Evolutionary conservation across 2,113 vertebrate genomes (phyloP).

Genomic region (Neopipo cinnamomea): DNA sequence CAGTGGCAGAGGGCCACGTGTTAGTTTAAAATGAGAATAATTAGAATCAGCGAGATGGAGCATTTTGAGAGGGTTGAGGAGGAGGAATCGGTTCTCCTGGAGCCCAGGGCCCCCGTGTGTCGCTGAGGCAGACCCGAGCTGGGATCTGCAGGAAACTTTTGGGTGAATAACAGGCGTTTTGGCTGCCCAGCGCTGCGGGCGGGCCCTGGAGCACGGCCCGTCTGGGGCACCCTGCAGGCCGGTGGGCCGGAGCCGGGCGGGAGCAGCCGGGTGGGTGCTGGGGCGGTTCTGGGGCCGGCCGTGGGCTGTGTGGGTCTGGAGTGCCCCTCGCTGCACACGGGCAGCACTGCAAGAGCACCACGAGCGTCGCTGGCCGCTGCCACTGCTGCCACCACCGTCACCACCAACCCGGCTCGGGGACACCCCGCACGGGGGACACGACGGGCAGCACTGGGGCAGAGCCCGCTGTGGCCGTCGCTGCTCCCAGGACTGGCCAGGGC

Average conservation of each 20-base stretch:
- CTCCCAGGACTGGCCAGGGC: background rate
- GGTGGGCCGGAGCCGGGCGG: background rate
- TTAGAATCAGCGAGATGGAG: background rate
- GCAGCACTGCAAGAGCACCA: slow-evolving; percentile 7
- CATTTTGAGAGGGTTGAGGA: background rate
- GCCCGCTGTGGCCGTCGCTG: fast-evolving
- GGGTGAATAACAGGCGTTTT: fast-evolving
- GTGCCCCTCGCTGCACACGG: slow-evolving; percentile 16
- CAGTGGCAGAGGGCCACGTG: background rate
- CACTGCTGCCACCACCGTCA: background rate
- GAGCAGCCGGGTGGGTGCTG: background rate
- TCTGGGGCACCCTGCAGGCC: background rate
- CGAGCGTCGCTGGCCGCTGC: background rate
- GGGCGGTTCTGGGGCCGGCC: background rate
- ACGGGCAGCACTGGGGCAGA: background rate
- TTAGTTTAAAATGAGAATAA: background rate
- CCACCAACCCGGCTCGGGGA: background rate
- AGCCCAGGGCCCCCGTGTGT: background rate
- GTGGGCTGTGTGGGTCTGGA: background rate
- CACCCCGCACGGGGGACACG: background rate
- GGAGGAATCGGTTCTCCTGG: background rate
- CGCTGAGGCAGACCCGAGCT: background rate
- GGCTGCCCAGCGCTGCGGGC: background rate
- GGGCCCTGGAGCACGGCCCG: background rate
- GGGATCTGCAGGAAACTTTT: background rate